phyloP scores from a whole-genome alignment of 2,797 vertebrate genomes.

The Parauchenoglanis ngamensis region DNA sequence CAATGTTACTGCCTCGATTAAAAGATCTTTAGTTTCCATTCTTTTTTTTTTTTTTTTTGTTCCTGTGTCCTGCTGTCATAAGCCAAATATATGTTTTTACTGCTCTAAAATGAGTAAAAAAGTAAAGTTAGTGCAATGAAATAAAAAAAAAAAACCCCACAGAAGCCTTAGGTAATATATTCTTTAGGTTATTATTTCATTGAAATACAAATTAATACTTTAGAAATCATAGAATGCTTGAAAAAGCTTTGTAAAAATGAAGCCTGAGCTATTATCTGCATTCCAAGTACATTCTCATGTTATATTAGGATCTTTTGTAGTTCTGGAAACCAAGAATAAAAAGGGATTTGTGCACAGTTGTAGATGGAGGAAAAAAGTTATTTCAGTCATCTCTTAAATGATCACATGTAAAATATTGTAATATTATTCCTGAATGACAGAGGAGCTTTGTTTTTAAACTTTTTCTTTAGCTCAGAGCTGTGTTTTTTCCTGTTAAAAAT shows the following conservation, averaged over 20 bases:
- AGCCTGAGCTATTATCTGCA: conserved; percentile 18
- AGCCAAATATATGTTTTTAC: no score
- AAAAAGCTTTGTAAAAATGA: conserved; percentile 3
- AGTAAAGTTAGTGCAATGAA: not conserved
- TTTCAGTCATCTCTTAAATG: conserved; percentile 37
- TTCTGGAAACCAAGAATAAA: conserved; percentile 24
- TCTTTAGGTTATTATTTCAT: conserved; percentile 22
- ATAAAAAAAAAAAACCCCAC: not conserved
- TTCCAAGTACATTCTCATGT: conserved; percentile 18
- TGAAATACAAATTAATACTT: not conserved
- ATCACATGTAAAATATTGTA: conserved; percentile 36
- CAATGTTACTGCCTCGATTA: not conserved
- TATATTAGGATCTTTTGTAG: conserved; percentile 24
- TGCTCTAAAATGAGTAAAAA: no score
- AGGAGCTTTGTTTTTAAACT: conserved; percentile 41
- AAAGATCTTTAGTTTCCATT: not conserved
- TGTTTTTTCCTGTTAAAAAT: not conserved
- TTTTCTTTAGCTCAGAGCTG: conserved; percentile 63
- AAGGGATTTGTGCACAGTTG: conserved; percentile 34
- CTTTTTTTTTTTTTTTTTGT: not conserved
- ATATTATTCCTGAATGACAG: conserved; percentile 41
- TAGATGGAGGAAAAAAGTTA: conserved; percentile 13
- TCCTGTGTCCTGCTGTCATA: not conserved
- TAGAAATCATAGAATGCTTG: not conserved
- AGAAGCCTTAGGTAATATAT: not conserved